Conservation (phyloP, 2,888 invertebrate species). For the Microchrysa polita region DNA sequence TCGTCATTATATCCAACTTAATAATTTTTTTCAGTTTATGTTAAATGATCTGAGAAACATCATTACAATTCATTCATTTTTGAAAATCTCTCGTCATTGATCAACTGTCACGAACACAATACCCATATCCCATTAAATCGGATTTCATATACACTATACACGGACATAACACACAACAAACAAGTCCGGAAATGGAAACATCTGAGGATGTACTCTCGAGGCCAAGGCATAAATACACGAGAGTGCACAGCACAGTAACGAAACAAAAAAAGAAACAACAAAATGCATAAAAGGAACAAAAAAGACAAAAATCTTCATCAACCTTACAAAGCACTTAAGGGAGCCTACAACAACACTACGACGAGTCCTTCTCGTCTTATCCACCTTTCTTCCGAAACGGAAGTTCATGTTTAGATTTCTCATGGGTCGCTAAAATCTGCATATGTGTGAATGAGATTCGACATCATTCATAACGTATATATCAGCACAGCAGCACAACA, state of each 20-base stretch:
- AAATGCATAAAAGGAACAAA: neutral
- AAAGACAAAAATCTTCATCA: conserved; percentile 24
- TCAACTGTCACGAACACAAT: conserved; percentile 23
- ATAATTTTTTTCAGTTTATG: too few species aligned
- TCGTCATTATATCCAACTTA: too few species aligned
- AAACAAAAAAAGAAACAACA: conserved; percentile 20
- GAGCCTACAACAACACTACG: too few species aligned
- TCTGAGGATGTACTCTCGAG: conserved; percentile 38
- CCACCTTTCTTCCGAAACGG: conserved; percentile 47
- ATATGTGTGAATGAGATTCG: conserved; percentile 29
- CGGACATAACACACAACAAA: conserved; percentile 33
- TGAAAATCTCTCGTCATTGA: conserved; percentile 24
- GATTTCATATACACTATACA: conserved; percentile 34
- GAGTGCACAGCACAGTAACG: conserved; percentile 23
- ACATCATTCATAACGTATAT: too few species aligned
- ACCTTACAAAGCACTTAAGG: conserved; percentile 34
- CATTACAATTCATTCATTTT: neutral
- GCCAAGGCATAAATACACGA: conserved; percentile 17
- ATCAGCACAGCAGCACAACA: too few species aligned
- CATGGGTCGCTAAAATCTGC: conserved; percentile 46
- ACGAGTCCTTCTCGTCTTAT: conserved; percentile 34
- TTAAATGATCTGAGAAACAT: conserved; percentile 5
- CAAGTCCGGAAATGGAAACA: conserved; percentile 45
- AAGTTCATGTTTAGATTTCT: conserved; percentile 48
- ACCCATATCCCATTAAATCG: conserved; percentile 24